phyloP scores from a whole-genome alignment of 1,140 invertebrate genomes.

The Drosophila athabasca region DNA sequence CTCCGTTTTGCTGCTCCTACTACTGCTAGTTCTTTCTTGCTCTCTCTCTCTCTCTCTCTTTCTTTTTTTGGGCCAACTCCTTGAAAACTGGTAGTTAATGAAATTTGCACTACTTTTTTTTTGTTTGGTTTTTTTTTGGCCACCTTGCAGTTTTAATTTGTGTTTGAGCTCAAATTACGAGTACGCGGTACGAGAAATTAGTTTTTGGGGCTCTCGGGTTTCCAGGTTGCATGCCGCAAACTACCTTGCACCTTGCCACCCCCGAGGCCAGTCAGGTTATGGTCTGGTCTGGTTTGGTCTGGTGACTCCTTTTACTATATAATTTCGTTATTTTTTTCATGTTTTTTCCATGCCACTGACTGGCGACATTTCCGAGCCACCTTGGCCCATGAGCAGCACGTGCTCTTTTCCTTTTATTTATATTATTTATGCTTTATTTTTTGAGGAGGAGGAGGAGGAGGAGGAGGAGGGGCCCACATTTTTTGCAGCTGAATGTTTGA shows the following conservation, averaged over 20 bases:
- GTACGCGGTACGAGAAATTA: constrained; percentile 33
- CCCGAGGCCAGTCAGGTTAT: constrained; percentile 5
- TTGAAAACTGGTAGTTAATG: constrained; percentile 16
- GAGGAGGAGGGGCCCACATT: constrained; percentile 37
- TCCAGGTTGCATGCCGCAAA: constrained; percentile 43
- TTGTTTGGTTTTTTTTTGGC: neutral
- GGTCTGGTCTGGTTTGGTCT: constrained; percentile 28
- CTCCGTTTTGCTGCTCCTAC: too few relatives aligned
- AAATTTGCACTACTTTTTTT: constrained; percentile 19
- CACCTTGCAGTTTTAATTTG: constrained; percentile 43
- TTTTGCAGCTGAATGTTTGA: constrained; percentile 64
- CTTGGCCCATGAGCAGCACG: constrained; percentile 28
- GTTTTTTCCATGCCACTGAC: constrained; percentile 63
- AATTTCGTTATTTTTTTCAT: constrained; percentile 19
- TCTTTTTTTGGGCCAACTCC: neutral
- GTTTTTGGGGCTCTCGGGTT: constrained; percentile 27
- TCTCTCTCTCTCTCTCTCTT: too few relatives aligned
- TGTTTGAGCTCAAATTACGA: constrained; percentile 33
- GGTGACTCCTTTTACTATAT: constrained; percentile 23
- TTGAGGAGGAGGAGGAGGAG: constrained; percentile 44
- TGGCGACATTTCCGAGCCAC: constrained; percentile 52
- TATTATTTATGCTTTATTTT: constrained; percentile 24
- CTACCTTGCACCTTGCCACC: constrained; percentile 40
- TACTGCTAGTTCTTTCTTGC: too few relatives aligned
- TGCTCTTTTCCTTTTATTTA: constrained; percentile 25